phyloP scores from a whole-genome alignment of 64 coral and sea anemone genomes.

The Actinia equina region DNA sequence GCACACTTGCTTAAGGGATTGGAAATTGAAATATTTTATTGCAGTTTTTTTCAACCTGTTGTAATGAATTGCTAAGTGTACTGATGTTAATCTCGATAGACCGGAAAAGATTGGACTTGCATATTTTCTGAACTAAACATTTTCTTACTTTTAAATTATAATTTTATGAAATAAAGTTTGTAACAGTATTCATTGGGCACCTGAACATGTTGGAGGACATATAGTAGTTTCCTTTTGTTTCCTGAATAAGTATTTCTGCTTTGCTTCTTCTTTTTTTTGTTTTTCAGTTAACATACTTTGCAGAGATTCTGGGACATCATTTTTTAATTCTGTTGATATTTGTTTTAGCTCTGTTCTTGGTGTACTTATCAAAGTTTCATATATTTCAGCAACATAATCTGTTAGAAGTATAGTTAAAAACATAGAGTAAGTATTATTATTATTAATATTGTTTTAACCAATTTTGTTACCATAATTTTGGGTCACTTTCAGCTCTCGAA shows the following conservation, averaged over 20 bases:
- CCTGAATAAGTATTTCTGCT: neutral
- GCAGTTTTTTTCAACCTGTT: no score
- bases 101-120: no score
- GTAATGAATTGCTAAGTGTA: no score
- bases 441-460: neutral
- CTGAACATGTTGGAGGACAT: neutral
- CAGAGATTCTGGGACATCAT: neutral
- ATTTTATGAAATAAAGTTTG: no score
- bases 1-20: no score
- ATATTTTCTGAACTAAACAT: no score
- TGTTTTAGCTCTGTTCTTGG: neutral
- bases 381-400: neutral
- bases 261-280: neutral
- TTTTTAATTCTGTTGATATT: neutral
- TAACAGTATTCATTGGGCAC: neutral
- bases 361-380: neutral
- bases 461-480: slow-evolving; percentile 49
- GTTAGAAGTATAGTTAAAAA: neutral
- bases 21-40: no score
- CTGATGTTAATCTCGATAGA: no score
- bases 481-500: slow-evolving; percentile 27
- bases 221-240: neutral
- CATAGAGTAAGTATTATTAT: neutral
- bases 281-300: neutral
- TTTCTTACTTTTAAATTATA: no score